A percentile compares a stretch with the other conserved stretches of the same genome.
phyloP scores from a whole-genome alignment of 2,797 vertebrate genomes.

The Crenichthys baileyi region DNA sequence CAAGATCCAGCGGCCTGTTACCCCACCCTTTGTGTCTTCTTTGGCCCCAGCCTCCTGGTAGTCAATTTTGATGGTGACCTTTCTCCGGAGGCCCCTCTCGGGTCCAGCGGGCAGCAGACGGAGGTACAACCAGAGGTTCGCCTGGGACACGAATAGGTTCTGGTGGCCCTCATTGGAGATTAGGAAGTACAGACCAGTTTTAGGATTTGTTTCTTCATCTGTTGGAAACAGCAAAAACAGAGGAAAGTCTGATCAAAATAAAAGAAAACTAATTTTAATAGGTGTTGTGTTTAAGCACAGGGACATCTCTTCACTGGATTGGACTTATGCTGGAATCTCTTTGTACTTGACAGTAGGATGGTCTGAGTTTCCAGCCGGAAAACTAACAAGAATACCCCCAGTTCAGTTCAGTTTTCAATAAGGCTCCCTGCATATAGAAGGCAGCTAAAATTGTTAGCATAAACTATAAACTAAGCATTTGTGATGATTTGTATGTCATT shows the following conservation, averaged over 20 bases:
- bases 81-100: conserved; percentile 90
- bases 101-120: conserved; percentile 88
- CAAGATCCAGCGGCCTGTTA: conserved; percentile 81
- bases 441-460: no score
- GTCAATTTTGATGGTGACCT: conserved; percentile 92
- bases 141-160: conserved; percentile 94
- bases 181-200: conserved; percentile 90
- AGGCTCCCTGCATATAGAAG: no score
- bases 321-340: no score
- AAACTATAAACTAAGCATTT: background rate
- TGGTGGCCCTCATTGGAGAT: conserved; percentile 97
- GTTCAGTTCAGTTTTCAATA: no score
- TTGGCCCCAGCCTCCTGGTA: conserved; percentile 85
- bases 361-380: no score
- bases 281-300: no score
- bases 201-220: conserved; percentile 89
- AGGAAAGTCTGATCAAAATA: conserved; percentile 8
- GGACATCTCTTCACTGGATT: no score
- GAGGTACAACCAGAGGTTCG: conserved; percentile 97
- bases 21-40: conserved; percentile 64
- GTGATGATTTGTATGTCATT: background rate
- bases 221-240: conserved; percentile 58
- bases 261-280: no score
- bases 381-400: no score
- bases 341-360: no score